Conservation (phyloP, 2,113 vertebrate species). For the Capreolus pygargus region DNA sequence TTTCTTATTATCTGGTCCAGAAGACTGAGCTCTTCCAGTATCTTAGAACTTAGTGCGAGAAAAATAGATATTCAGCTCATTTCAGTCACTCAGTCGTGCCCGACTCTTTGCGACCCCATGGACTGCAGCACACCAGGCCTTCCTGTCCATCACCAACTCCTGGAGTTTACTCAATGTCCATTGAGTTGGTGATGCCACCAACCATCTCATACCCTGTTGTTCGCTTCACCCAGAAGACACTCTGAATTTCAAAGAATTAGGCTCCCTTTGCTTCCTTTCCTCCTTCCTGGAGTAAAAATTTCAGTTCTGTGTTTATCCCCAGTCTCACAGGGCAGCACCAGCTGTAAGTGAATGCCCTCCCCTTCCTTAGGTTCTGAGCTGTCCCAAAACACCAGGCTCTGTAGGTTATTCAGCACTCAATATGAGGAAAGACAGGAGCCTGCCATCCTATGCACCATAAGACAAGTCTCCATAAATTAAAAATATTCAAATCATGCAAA, state of each 20-base stretch:
- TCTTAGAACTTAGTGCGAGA: not conserved
- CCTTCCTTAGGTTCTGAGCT: not conserved
- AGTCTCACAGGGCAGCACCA: not conserved
- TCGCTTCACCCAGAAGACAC: not conserved
- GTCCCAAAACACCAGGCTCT: not conserved
- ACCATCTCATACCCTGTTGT: not conserved
- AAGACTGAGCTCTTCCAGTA: not conserved
- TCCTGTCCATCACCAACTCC: not conserved
- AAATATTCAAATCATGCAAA: not conserved
- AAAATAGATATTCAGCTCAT: not conserved
- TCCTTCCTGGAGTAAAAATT: not conserved
- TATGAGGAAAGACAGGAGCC: not conserved
- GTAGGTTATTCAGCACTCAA: not conserved
- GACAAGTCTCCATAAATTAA: not conserved
- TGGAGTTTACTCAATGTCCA: not conserved
- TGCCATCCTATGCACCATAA: not conserved
- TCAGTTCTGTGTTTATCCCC: not conserved
- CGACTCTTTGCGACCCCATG: fast-evolving
- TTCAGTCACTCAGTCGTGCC: not conserved
- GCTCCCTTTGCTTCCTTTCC: not conserved
- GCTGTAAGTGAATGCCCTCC: not conserved
- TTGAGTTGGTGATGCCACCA: not conserved
- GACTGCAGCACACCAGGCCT: not conserved
- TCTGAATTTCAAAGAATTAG: not conserved
- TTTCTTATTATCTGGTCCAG: not conserved